Percentiles rank a stretch among this genome's conserved stretches.
Conservation (phyloP, 2,797 vertebrate genomes). For the Salarias fasciatus region DNA sequence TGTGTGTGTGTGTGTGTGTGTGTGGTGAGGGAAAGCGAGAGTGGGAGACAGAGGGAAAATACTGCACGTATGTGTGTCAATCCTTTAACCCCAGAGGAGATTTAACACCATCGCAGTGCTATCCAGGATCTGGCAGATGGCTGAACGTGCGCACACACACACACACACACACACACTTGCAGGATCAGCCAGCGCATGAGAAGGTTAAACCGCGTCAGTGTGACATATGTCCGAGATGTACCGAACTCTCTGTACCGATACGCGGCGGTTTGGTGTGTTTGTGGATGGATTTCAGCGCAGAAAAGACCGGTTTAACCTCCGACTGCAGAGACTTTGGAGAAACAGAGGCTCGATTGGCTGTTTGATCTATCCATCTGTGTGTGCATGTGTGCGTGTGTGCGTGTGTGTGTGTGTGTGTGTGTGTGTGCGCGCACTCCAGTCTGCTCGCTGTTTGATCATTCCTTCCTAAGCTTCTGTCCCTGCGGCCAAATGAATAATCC, state of each 20-base stretch:
- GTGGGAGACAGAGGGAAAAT: background rate
- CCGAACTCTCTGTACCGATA: too few relatives aligned
- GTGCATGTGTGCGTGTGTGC: conserved; percentile 4
- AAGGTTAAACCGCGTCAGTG: conserved; percentile 37
- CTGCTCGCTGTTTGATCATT: conserved; percentile 58
- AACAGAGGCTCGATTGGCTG: background rate
- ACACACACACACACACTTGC: conserved; percentile 5
- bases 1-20: conserved; percentile 18
- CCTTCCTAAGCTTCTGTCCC: conserved; percentile 55
- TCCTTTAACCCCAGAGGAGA: conserved; percentile 40
- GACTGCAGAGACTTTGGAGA: conserved; percentile 19
- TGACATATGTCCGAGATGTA: conserved; percentile 33
- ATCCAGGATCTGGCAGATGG: conserved; percentile 57
- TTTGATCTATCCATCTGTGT: conserved; percentile 21
- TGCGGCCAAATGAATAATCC: conserved; percentile 63
- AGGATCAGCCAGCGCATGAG: conserved; percentile 9
- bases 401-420: background rate
- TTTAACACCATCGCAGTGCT: conserved; percentile 40
- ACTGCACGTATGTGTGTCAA: conserved; percentile 44
- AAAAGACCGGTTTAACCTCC: conserved; percentile 2
- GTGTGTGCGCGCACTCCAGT: conserved; percentile 23
- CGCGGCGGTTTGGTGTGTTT: too few relatives aligned
- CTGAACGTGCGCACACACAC: background rate
- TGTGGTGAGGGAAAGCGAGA: conserved; percentile 7
- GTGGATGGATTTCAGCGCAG: too few relatives aligned